A percentile compares a stretch with the other conserved stretches of the same genome.
Evolutionary conservation across 2,888 invertebrate genomes (phyloP).

Genomic region (Andrena camellia): DNA sequence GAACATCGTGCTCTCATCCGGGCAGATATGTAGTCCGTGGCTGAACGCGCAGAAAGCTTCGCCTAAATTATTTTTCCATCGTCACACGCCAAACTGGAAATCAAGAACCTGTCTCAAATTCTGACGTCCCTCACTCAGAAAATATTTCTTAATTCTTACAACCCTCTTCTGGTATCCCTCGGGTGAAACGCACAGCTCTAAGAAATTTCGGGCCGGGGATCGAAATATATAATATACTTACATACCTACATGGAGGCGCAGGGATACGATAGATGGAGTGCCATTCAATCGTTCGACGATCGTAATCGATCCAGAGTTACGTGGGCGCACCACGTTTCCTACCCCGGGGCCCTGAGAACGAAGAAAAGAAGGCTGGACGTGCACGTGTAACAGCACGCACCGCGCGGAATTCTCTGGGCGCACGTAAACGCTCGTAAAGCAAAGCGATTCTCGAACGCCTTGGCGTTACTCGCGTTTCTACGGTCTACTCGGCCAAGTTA

Average conservation of each 20-base stretch:
- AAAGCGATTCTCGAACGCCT: slow-evolving; percentile 76
- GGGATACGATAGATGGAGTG: not conserved
- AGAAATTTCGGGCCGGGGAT: no score
- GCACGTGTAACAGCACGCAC: slow-evolving; percentile 55
- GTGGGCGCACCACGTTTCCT: not conserved
- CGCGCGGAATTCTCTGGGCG: slow-evolving; percentile 48
- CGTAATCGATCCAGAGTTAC: slow-evolving; percentile 20
- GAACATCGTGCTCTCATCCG: slow-evolving; percentile 37
- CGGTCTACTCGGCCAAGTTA: slow-evolving; percentile 71
- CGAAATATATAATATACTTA: no score
- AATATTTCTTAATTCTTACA: no score
- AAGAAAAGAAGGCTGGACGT: slow-evolving; percentile 19
- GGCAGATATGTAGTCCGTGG: slow-evolving; percentile 7
- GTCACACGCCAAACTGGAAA: not conserved
- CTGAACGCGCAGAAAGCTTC: not conserved
- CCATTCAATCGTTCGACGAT: not conserved
- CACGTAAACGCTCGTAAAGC: slow-evolving; percentile 75
- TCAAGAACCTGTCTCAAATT: no score
- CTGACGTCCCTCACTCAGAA: no score
- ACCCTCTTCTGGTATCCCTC: no score
- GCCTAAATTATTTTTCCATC: slow-evolving; percentile 21
- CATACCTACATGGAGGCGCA: no score
- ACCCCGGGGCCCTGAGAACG: not conserved
- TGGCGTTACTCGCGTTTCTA: slow-evolving; percentile 68
- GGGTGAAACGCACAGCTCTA: no score